Evolutionary conservation across 2,797 vertebrate species (phyloP).

Genomic region (Percopsis omiscomaycus): DNA sequence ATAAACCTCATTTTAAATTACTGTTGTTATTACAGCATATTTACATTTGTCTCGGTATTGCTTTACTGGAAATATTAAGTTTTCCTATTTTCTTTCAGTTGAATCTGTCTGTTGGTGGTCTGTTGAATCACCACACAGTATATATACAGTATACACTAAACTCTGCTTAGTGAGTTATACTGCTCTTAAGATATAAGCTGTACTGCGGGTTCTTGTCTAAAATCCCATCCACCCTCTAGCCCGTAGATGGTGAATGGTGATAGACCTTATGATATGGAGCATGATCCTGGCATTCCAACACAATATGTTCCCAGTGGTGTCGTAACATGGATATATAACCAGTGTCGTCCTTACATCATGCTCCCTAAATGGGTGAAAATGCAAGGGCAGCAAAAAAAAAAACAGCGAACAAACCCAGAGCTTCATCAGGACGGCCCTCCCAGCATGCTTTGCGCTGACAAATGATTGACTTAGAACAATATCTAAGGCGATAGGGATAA

Average conservation of each 20-base stretch:
- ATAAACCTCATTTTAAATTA: too few species aligned
- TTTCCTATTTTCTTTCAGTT: too few species aligned
- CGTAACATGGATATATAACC: conserved; percentile 70
- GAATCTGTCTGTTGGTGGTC: too few species aligned
- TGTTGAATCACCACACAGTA: too few species aligned
- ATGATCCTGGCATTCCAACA: conserved; percentile 54
- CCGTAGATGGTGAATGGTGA: conserved; percentile 35
- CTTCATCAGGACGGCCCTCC: conserved; percentile 77
- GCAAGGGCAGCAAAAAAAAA: conserved; percentile 76
- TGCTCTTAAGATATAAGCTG: neutral
- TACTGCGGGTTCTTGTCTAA: conserved; percentile 1
- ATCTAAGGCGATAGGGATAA: conserved; percentile 97
- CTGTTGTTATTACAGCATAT: neutral
- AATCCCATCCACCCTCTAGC: conserved; percentile 13
- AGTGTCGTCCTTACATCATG: conserved; percentile 66
- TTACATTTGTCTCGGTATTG: neutral
- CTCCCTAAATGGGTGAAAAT: conserved; percentile 78
- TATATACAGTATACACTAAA: too few species aligned
- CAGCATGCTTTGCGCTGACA: conserved; percentile 87
- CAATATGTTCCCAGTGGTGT: conserved; percentile 48
- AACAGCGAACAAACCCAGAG: conserved; percentile 61
- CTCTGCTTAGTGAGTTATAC: neutral
- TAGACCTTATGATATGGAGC: conserved; percentile 54
- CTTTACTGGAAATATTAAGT: neutral
- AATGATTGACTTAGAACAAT: conserved; percentile 98